phyloP scores from a whole-genome alignment of 1,140 invertebrate genomes.

The Scylla paramamosain region DNA sequence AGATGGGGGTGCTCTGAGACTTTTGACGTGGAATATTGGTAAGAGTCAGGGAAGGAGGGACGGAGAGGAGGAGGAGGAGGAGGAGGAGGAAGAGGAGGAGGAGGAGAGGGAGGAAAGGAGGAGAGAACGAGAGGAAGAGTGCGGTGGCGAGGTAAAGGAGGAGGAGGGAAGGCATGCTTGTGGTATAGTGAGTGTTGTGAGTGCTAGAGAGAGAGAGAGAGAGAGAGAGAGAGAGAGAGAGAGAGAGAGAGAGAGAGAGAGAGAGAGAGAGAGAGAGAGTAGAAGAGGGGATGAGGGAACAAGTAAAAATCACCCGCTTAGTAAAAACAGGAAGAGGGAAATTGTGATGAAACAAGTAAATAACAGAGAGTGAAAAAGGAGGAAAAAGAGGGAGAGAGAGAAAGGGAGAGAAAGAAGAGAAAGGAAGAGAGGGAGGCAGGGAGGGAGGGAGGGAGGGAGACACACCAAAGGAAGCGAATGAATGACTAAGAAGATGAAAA shows the following conservation, averaged over 20 bases:
- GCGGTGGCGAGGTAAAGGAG: background rate
- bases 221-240: constrained; percentile 31
- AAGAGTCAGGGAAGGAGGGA: constrained; percentile 23
- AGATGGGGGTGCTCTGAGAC: constrained; percentile 25
- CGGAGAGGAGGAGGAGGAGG: background rate
- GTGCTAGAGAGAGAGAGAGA: background rate
- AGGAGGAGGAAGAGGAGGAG: background rate
- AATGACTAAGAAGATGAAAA: background rate
- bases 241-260: background rate
- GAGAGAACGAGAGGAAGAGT: background rate
- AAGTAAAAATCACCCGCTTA: too few relatives aligned
- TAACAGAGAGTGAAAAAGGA: background rate
- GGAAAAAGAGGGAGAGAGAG: background rate
- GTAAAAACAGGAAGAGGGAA: background rate
- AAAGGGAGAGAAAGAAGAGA: background rate
- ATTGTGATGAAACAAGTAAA: background rate
- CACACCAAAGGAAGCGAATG: background rate
- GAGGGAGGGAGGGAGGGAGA: background rate
- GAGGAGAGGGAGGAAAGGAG: background rate
- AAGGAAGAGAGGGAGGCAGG: background rate
- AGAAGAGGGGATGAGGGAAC: background rate
- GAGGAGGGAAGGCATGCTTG: background rate
- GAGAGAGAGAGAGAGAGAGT: background rate
- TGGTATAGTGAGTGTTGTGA: too few relatives aligned
- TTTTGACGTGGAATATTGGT: background rate